Conservation (phyloP, 2,888 invertebrate genomes). For the Phaedon cochleariae region DNA sequence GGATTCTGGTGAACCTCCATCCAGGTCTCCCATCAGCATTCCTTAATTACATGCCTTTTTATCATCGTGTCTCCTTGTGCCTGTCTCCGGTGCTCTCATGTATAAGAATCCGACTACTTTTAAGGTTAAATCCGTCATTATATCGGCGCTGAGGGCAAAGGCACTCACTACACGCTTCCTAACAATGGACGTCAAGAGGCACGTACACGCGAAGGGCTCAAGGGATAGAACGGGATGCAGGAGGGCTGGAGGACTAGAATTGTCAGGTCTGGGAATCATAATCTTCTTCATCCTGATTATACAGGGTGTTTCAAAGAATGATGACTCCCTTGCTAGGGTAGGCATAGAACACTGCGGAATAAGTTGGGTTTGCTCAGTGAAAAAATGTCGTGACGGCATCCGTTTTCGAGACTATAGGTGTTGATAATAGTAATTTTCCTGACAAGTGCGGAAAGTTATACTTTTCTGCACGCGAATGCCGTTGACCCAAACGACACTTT, state of each 20-base stretch:
- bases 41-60: conserved; percentile 36
- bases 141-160: conserved; percentile 60
- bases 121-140: conserved; percentile 61
- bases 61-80: conserved; percentile 20
- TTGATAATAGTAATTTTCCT: too few relatives aligned
- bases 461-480: too few relatives aligned
- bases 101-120: conserved; percentile 35
- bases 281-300: not conserved
- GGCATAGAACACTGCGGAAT: too few relatives aligned
- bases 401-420: too few relatives aligned
- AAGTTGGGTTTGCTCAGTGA: too few relatives aligned
- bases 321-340: too few relatives aligned
- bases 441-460: too few relatives aligned
- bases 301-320: not conserved
- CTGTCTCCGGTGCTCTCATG: conserved; percentile 19
- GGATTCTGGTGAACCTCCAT: too few relatives aligned
- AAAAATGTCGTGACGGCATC: too few relatives aligned
- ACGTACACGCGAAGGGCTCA: conserved; percentile 55
- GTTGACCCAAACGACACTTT: too few relatives aligned
- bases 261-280: not conserved
- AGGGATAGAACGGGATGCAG: conserved; percentile 42
- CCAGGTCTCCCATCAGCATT: conserved; percentile 35
- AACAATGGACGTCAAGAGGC: conserved; percentile 63
- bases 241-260: conserved; percentile 22
- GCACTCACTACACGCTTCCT: conserved; percentile 60